Evolutionary conservation across 1,140 invertebrate species (phyloP).

Genomic region (Brachionus koreanus): DNA sequence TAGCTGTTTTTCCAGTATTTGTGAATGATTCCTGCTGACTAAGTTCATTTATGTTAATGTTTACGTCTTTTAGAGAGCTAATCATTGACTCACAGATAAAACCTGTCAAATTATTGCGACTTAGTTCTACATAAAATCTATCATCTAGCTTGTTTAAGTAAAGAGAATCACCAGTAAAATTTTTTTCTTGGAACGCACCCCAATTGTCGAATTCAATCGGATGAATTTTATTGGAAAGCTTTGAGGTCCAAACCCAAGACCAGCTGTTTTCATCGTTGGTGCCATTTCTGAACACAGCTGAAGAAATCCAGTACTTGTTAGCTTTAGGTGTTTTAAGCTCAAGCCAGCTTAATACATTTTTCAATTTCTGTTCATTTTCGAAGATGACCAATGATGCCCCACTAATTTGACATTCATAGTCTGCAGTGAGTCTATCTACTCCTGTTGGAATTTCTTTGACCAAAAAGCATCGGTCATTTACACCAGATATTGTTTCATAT

Average conservation of each 20-base stretch:
- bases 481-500: not conserved
- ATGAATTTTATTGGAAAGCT: not conserved
- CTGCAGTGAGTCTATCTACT: not conserved
- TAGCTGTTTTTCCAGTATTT: not conserved
- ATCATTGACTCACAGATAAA: constrained; percentile 13
- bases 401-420: not conserved
- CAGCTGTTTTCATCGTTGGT: not conserved
- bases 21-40: not conserved
- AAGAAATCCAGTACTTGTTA: not conserved
- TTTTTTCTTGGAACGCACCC: constrained; percentile 2
- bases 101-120: constrained; percentile 11
- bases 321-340: not conserved
- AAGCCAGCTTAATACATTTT: not conserved
- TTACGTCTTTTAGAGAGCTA: not conserved
- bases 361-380: not conserved
- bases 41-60: not conserved
- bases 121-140: not conserved
- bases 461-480: not conserved
- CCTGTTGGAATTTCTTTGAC: not conserved
- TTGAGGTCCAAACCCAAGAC: constrained; percentile 5
- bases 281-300: constrained; percentile 7
- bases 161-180: not conserved
- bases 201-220: not conserved
- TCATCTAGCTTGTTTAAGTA: not conserved
- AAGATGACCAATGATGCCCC: not conserved